Percentiles rank a stretch among this genome's conserved stretches.
phyloP scores from a whole-genome alignment of 2,888 invertebrate species.

The Caenorhabditis macrosperma region DNA sequence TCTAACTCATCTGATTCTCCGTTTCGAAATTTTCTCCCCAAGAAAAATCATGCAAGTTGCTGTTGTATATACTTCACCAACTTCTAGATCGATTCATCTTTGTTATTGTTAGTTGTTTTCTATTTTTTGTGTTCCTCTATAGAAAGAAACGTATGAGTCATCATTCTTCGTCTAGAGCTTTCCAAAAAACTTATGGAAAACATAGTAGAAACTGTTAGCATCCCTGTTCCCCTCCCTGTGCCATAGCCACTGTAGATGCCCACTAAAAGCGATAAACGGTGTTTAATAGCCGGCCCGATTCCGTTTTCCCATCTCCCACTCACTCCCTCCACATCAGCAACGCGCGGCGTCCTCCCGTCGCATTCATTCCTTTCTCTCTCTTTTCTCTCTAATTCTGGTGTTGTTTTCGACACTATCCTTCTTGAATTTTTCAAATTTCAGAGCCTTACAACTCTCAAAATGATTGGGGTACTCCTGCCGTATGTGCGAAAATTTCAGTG shows the following conservation, averaged over 20 bases:
- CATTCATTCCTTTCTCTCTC: conserved; percentile 17
- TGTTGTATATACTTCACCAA: too few relatives aligned
- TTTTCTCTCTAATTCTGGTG: conserved; percentile 13
- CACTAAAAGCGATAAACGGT: conserved; percentile 22
- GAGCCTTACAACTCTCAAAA: conserved; percentile 47
- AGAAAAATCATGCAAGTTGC: neutral
- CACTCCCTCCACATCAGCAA: conserved; percentile 21
- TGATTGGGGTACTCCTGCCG: conserved; percentile 63
- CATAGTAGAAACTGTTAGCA: neutral
- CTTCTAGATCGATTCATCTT: too few relatives aligned
- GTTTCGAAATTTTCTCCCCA: neutral
- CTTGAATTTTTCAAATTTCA: conserved; percentile 17
- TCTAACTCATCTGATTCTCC: conserved; percentile 46
- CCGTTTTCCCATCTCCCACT: conserved; percentile 27
- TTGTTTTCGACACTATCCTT: conserved; percentile 37
- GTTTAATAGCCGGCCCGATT: conserved; percentile 33
- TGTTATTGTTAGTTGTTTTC: too few relatives aligned
- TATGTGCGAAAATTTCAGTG: conserved; percentile 62
- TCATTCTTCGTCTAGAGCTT: too few relatives aligned
- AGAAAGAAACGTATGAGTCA: too few relatives aligned
- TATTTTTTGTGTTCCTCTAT: too few relatives aligned
- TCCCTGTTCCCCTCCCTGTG: neutral
- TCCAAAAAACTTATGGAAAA: neutral
- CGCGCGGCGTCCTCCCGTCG: conserved; percentile 10
- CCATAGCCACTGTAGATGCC: too few relatives aligned